phyloP scores from a whole-genome alignment of 2,888 invertebrate species.

The Macrostomum cliftonense region DNA sequence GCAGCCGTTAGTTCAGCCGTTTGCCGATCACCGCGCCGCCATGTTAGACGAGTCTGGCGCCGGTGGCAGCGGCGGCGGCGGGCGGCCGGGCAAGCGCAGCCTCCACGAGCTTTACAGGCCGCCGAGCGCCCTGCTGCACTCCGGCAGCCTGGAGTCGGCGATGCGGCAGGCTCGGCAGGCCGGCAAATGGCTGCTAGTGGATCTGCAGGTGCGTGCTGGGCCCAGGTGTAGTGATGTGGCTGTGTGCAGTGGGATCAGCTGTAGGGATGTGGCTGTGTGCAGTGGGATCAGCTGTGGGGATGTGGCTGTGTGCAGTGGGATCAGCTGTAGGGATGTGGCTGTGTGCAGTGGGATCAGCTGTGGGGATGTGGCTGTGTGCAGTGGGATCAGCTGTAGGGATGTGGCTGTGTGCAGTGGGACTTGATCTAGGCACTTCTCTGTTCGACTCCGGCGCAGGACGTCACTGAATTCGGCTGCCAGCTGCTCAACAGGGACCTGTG shows the following conservation, averaged over 20 bases:
- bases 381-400: too few relatives aligned
- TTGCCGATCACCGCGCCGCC: conserved; percentile 2
- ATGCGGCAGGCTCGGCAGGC: conserved; percentile 42
- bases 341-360: too few relatives aligned
- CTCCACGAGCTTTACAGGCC: conserved; percentile 52
- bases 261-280: too few relatives aligned
- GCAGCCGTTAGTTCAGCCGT: not conserved
- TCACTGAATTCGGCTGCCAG: conserved; percentile 51
- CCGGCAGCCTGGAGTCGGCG: conserved; percentile 45
- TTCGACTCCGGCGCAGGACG: conserved; percentile 30
- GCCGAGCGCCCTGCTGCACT: conserved; percentile 48
- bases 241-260: too few relatives aligned
- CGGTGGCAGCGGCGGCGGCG: not conserved
- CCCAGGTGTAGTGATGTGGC: too few relatives aligned
- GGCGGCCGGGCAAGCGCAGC: conserved; percentile 32
- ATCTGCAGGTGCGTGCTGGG: conserved; percentile 42
- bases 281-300: too few relatives aligned
- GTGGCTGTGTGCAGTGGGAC: too few relatives aligned
- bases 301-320: too few relatives aligned
- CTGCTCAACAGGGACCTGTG: conserved; percentile 53
- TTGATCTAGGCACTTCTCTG: too few relatives aligned
- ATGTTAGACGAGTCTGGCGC: not conserved
- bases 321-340: too few relatives aligned
- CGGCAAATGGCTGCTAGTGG: conserved; percentile 51
- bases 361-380: too few relatives aligned